A percentile compares a stretch with the other conserved stretches of the same genome.
phyloP scores from a whole-genome alignment of 2,113 vertebrate species.

The Antechinus stuartii region DNA sequence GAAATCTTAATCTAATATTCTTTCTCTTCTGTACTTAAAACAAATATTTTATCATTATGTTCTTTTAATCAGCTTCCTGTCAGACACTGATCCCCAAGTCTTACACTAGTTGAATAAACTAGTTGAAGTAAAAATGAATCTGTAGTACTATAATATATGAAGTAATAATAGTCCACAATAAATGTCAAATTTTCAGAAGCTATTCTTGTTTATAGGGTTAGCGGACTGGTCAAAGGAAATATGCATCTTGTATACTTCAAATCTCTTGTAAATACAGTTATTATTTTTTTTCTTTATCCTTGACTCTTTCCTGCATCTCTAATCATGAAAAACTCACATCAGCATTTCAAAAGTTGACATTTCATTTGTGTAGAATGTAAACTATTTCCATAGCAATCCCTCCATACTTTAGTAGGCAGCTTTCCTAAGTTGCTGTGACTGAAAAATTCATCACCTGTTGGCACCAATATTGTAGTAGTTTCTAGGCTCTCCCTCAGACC shows the following conservation, averaged over 20 bases:
- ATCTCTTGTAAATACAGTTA: neutral
- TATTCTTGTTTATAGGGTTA: neutral
- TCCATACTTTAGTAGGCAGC: neutral
- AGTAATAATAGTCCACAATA: neutral
- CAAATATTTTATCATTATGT: neutral
- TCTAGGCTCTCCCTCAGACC: neutral
- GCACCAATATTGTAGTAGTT: neutral
- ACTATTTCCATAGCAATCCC: neutral
- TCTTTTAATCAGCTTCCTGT: neutral
- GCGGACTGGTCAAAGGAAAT: no score
- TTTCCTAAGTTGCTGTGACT: neutral
- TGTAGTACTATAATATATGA: neutral
- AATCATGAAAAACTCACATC: neutral
- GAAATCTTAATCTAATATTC: neutral
- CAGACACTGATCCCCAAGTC: neutral
- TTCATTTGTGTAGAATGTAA: neutral
- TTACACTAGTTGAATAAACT: neutral
- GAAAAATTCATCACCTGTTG: neutral
- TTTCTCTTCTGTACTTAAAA: neutral
- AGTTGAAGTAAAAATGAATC: neutral
- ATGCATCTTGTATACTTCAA: neutral
- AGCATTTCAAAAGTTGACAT: neutral
- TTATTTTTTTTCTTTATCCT: neutral
- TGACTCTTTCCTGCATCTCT: neutral
- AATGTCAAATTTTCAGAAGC: neutral